Conservation (phyloP, 1,140 invertebrate genomes). For the Conus ventricosus region DNA sequence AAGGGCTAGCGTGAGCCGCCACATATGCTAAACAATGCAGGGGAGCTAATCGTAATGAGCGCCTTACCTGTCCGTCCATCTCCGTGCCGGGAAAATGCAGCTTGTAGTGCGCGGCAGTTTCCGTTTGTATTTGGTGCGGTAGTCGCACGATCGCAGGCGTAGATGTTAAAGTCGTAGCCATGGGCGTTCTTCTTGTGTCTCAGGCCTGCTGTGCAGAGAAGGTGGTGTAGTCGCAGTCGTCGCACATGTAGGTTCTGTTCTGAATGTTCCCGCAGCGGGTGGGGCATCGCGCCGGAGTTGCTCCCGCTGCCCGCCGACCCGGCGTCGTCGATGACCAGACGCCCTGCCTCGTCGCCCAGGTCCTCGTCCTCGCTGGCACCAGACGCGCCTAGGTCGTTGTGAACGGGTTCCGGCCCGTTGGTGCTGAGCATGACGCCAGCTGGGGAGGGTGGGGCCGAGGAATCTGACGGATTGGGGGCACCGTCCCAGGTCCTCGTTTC, state of each 20-base stretch:
- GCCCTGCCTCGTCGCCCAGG: constrained; percentile 38
- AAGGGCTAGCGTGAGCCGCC: too few species aligned
- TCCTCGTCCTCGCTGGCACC: constrained; percentile 42
- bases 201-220: constrained; percentile 61
- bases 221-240: constrained; percentile 59
- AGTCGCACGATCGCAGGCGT: constrained; percentile 69
- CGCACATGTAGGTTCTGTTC: constrained; percentile 65
- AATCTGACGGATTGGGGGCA: background rate
- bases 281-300: constrained; percentile 25
- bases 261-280: constrained; percentile 64
- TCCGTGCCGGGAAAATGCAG: constrained; percentile 57
- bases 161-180: constrained; percentile 59
- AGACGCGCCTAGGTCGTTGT: background rate
- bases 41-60: too few species aligned
- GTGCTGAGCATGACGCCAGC: constrained; percentile 20
- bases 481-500: background rate
- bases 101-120: constrained; percentile 65
- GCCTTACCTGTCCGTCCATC: background rate
- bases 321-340: constrained; percentile 50
- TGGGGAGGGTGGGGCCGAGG: constrained; percentile 12
- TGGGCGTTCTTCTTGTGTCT: constrained; percentile 63
- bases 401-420: constrained; percentile 22
- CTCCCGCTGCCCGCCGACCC: background rate
- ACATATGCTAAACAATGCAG: too few species aligned
- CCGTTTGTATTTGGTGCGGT: constrained; percentile 69